Base-by-base conservation (phyloP, 2,888 invertebrate species). In the Rhagophthalmus giganteus region DNA sequence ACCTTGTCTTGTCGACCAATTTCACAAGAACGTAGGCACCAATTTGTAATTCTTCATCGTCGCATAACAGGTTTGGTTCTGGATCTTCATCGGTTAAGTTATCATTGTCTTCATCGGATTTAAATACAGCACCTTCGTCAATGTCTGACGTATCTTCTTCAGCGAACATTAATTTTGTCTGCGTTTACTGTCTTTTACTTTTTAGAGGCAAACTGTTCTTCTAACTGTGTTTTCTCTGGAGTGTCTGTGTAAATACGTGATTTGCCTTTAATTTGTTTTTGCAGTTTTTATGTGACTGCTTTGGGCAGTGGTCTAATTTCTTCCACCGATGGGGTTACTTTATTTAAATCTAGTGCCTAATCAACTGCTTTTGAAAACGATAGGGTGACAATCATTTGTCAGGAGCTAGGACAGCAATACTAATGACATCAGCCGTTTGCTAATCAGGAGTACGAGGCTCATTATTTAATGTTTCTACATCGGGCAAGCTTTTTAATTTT, bases 61-160 rank as follows among this genome's bases (percentile, higher is more conserved):
- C 24, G 11, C 30, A 30, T 8, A 30, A 30, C 11, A 30, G 2
- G 30, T 10, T 11, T 30, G 30, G 30, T 30, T 30, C 30, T 30
- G 11, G 11, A 11, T 11, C 11, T 30, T 30, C 30, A 11, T 30
- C 30, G 4, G 11, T 10, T 2, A 9, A 30, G 8, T 7, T 10
- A 9, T 30, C 30, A 30, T 30, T 30, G 30, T 30, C 3, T 30
- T 30, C 27, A 27, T 27, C 8, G 2, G 27, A 27, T 27, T 27
- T 27, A 24, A 24, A 24, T 24, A 6, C 24, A 7, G 6, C 24
- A 24, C 24, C 7, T 24, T 24, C 24, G 7, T 24, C 24, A 6
- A 7, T 24, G 24, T 24, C 7, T 24, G 24, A 24, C 24, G 7
- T 24, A 7, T 24, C 24, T 24, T 24, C 24, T 24, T 24, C 7